Percentiles rank a stretch among this genome's conserved stretches.
These are phyloP conservation scores for Epinephelus lanceolatus DNA, from an alignment of 2,113 vertebrate genomes.

Conservation along the genomic window DNA sequence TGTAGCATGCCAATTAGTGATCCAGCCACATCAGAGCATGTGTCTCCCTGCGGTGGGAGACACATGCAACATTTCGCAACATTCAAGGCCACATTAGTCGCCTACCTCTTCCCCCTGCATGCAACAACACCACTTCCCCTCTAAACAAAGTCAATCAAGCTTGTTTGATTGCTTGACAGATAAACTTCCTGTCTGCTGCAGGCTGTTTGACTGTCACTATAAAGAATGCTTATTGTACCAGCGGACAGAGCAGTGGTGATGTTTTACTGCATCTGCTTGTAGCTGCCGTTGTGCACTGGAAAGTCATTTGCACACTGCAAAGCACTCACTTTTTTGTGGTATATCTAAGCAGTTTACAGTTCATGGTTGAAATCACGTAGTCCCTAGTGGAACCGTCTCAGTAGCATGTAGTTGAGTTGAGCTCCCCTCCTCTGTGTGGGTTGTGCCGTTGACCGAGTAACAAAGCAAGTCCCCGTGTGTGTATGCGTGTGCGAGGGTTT, in stretches of 20 bases:
- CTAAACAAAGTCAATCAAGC: conserved; percentile 37
- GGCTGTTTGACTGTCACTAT: conserved; percentile 18
- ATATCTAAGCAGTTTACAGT: neutral
- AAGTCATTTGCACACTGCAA: conserved; percentile 43
- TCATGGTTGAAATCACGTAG: conserved; percentile 22
- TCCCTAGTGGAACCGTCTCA: conserved; percentile 21
- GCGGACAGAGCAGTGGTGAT: neutral
- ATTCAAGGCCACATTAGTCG: conserved; percentile 39
- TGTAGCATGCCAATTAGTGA: conserved; percentile 49
- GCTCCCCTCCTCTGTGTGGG: conserved; percentile 35
- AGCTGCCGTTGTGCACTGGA: conserved; percentile 31
- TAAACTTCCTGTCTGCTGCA: conserved; percentile 30
- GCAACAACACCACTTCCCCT: conserved; percentile 7
- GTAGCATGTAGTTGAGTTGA: conserved; percentile 52
- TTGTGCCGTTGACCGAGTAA: conserved; percentile 50
- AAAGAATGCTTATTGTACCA: conserved; percentile 12
- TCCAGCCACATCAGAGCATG: conserved; percentile 36
- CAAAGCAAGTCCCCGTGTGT: conserved; percentile 41
- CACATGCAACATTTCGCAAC: neutral
- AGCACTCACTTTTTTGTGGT: conserved; percentile 4
- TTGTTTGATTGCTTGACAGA: conserved; percentile 33
- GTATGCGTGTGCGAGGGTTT: conserved; percentile 45
- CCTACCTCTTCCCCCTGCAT: conserved; percentile 41
- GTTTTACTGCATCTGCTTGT: conserved; percentile 5
- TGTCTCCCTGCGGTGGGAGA: conserved; percentile 16